These are phyloP conservation scores for Hestina assimilis DNA, from an alignment of 1,140 invertebrate species.

Conservation along the genomic window DNA sequence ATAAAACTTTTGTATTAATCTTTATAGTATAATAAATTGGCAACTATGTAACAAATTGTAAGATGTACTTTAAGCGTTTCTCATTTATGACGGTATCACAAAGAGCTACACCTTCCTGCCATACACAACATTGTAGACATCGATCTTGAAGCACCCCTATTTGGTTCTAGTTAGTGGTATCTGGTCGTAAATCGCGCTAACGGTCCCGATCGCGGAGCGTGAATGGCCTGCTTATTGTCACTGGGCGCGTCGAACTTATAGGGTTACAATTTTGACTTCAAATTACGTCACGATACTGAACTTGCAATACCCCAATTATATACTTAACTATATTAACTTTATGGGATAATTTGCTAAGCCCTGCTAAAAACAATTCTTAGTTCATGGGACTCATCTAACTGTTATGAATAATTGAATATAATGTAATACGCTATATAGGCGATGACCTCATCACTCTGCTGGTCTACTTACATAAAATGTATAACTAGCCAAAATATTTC, in stretches of 20 bases:
- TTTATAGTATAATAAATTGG: not conserved
- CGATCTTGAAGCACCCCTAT: conserved; percentile 12
- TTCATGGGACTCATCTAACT: no score
- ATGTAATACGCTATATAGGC: no score
- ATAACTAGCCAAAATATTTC: no score
- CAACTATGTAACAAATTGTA: no score
- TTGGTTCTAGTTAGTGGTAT: conserved; percentile 29
- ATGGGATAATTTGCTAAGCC: no score
- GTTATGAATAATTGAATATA: no score
- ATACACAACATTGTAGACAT: not conserved
- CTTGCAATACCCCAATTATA: no score
- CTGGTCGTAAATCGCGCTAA: conserved; percentile 25
- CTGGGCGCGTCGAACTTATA: not conserved
- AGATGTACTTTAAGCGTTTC: not conserved
- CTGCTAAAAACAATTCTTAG: not conserved
- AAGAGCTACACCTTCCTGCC: not conserved
- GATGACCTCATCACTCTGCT: no score
- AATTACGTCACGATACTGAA: not conserved
- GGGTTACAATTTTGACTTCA: not conserved
- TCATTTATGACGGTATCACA: not conserved
- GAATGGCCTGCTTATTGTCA: conserved; percentile 19
- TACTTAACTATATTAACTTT: no score
- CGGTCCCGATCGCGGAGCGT: conserved; percentile 18
- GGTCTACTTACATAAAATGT: no score
- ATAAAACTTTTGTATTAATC: no score